phyloP scores from a whole-genome alignment of 2,888 invertebrate species.

The Tipula confusa region DNA sequence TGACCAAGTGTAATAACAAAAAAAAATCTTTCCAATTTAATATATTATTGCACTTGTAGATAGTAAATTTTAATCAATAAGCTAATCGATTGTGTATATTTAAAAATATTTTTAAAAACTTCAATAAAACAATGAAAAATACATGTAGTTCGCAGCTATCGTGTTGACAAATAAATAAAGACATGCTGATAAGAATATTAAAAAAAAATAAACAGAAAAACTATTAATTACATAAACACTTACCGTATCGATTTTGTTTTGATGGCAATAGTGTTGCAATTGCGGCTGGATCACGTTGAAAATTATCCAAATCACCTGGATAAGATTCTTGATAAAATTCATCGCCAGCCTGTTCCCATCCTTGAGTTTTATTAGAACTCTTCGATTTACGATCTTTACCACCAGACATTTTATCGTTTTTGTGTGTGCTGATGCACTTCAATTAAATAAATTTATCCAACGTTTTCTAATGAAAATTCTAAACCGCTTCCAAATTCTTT shows the following conservation, averaged over 20 bases:
- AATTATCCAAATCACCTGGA: slow-evolving; percentile 66
- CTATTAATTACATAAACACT: slow-evolving; percentile 32
- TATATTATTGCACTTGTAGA: neutral
- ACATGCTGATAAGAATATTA: neutral
- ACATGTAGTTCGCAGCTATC: neutral
- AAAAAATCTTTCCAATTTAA: neutral
- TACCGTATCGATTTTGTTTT: slow-evolving; percentile 71
- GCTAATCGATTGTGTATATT: neutral
- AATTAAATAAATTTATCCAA: neutral
- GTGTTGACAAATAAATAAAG: neutral
- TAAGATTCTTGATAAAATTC: slow-evolving; percentile 84
- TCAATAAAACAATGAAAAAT: neutral
- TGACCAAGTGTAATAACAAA: neutral
- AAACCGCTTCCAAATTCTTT: neutral
- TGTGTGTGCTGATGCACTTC: neutral
- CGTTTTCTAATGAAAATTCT: neutral
- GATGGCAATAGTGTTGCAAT: slow-evolving; percentile 73
- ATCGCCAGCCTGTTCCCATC: slow-evolving; percentile 80
- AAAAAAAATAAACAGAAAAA: neutral
- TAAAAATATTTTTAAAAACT: neutral
- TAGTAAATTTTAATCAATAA: neutral
- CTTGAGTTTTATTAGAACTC: slow-evolving; percentile 54
- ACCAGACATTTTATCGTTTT: slow-evolving; percentile 52
- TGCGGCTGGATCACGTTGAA: slow-evolving; percentile 67
- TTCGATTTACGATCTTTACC: slow-evolving; percentile 57